These are phyloP conservation scores for Poeciliopsis turrubarensis DNA, from an alignment of 2,113 vertebrate species.

Conservation along the genomic window DNA sequence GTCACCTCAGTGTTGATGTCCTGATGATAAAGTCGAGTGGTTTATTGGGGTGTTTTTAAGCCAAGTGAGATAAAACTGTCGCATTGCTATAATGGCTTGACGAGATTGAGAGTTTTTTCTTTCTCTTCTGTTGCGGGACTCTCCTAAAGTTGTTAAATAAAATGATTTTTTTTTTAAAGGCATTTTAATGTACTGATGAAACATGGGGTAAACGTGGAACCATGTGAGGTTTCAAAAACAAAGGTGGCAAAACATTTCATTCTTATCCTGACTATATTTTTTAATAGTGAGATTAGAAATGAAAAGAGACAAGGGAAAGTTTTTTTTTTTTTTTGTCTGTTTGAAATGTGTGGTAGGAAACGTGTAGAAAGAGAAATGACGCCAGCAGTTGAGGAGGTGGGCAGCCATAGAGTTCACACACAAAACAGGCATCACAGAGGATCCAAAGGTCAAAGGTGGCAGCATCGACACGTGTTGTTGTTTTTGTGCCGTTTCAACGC, in stretches of 20 bases:
- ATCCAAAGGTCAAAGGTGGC: neutral
- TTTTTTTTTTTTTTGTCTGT: neutral
- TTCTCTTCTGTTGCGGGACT: neutral
- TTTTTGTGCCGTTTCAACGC: neutral
- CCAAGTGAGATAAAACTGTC: neutral
- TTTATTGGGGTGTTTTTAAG: neutral
- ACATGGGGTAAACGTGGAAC: neutral
- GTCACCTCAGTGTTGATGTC: neutral
- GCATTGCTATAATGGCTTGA: neutral
- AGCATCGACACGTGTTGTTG: neutral
- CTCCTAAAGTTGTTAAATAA: neutral
- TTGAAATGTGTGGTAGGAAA: neutral
- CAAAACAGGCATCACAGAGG: neutral
- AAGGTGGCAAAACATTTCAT: neutral
- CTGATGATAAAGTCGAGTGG: neutral
- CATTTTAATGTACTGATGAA: neutral
- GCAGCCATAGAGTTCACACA: too few species aligned
- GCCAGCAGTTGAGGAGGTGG: neutral
- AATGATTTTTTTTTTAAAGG: too few species aligned
- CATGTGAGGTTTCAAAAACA: neutral
- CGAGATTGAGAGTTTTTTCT: neutral
- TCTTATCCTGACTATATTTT: neutral
- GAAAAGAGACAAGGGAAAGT: neutral
- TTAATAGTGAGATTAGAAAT: neutral
- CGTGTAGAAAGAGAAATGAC: neutral